Evolutionary conservation across 2,797 vertebrate genomes (phyloP).

Genomic region (Enoplosus armatus): DNA sequence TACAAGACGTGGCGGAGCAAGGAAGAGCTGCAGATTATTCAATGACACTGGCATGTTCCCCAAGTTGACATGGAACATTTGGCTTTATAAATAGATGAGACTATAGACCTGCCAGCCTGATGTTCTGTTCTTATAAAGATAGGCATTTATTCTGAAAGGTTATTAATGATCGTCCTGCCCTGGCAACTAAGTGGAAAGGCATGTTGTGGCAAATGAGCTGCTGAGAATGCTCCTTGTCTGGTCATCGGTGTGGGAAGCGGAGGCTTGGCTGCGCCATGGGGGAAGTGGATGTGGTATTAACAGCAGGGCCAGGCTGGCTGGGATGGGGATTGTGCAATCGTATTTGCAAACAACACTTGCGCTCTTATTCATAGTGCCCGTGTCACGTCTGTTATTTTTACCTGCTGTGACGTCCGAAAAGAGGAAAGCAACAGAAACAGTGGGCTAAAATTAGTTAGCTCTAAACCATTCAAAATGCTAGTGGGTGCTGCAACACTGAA

Average conservation of each 20-base stretch:
- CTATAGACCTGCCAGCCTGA: constrained; percentile 79
- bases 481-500: constrained; percentile 60
- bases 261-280: constrained; percentile 50
- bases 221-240: constrained; percentile 76
- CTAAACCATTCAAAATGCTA: constrained; percentile 80
- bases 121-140: constrained; percentile 83
- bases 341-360: constrained; percentile 89
- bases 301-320: constrained; percentile 72
- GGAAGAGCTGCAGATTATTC: constrained; percentile 73
- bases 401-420: constrained; percentile 81
- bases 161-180: constrained; percentile 85
- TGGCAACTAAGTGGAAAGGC: constrained; percentile 82
- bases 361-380: constrained; percentile 81
- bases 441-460: constrained; percentile 84
- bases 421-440: constrained; percentile 88
- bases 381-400: constrained; percentile 85
- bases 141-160: constrained; percentile 83
- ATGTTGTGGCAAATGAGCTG: constrained; percentile 79
- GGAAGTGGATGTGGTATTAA: constrained; percentile 76
- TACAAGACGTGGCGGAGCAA: constrained; percentile 43
- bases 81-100: constrained; percentile 85
- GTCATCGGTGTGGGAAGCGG: constrained; percentile 69
- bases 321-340: constrained; percentile 85
- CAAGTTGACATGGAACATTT: constrained; percentile 84
- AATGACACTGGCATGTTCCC: constrained; percentile 75